Evolutionary conservation across 2,797 vertebrate genomes (phyloP), one percentile per base, ranked within the genome.

Genomic region (Acanthopagrus latus): DNA sequence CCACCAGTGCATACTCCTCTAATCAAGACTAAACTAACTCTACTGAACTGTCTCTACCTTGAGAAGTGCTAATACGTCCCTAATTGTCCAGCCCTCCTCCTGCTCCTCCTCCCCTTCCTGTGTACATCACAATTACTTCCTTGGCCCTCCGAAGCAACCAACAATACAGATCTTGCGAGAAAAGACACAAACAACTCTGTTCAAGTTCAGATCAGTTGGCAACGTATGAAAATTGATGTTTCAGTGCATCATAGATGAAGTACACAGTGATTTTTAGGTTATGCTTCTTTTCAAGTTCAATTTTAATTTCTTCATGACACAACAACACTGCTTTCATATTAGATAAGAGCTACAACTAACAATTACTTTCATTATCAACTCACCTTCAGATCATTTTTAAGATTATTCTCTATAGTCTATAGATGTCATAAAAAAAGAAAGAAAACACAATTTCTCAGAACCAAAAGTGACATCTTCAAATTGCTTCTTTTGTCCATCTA

Each of bases 171-270:
- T 66, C 29, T 33, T 60, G 65, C 48, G 51, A 43, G 64, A 55
- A 43, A 18, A 63, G 44, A 70, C 65, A 25, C 63, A 5, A 71
- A 77, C 55, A 82, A 68, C 74, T 60, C 54, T 44, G 13, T 71
- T 51, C 46, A 12, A 3, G 38, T 23, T 47, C 4, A 29, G 6
- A 29, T 51, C 0, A 0, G 21, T 52, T n/a, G 16, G 62, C 48
- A 21, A 33, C 56, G 41, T 47, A 59, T 44, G 7, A 73, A 65
- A 64, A 23, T 0, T 17, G 18, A 67, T n/a, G 27, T 57, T 14
- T 70, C 17, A 3, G 43, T 46, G 33, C 25, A 20, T 29, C 4
- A 7, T 11, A 25, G 16, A 18, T 47, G 13, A 48, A 8, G 47
- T 48, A 47, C 46, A 47, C 7, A 2, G 46, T 18, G 43, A 44